phyloP scores from a whole-genome alignment of 1,140 invertebrate species.

The Mizuhopecten yessoensis region DNA sequence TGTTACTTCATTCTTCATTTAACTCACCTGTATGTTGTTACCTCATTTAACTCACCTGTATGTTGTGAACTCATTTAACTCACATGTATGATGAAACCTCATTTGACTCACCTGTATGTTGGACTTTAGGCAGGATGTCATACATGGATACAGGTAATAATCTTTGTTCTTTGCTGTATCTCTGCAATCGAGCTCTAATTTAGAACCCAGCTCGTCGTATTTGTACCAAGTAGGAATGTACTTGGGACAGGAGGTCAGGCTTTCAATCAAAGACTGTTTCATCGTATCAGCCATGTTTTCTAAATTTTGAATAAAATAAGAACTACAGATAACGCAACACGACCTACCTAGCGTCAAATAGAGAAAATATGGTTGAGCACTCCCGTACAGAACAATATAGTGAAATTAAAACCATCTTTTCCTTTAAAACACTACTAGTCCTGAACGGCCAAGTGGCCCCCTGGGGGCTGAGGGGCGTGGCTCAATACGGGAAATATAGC shows the following conservation, averaged over 20 bases:
- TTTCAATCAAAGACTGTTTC: background rate
- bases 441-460: no score
- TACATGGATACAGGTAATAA: background rate
- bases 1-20: no score
- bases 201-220: background rate
- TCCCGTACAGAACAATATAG: no score
- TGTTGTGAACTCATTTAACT: background rate
- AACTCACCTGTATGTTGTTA: no score
- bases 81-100: background rate
- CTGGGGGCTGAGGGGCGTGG: no score
- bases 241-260: background rate
- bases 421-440: no score
- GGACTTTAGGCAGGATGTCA: background rate
- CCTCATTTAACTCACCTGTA: no score
- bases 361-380: no score
- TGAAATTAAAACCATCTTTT: no score
- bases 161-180: background rate
- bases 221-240: constrained; percentile 22
- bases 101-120: background rate
- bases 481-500: no score
- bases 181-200: background rate
- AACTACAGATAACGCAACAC: no score
- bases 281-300: background rate
- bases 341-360: no score
- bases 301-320: background rate